These are phyloP conservation scores for Dissostichus mawsoni DNA, from an alignment of 2,113 vertebrate species.

Conservation along the genomic window DNA sequence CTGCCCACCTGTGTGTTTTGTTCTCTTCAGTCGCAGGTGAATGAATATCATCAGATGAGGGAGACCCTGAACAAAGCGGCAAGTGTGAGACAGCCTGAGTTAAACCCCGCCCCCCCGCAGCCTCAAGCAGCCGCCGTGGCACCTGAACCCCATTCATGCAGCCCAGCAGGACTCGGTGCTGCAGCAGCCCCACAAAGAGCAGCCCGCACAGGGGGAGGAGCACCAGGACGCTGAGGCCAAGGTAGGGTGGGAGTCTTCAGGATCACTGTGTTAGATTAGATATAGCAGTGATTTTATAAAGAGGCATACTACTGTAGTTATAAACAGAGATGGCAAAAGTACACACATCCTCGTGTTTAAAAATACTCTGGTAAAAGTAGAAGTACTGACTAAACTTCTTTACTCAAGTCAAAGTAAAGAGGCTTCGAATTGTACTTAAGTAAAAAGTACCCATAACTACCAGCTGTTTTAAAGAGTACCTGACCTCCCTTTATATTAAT, in stretches of 20 bases:
- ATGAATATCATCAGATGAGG: slow-evolving; percentile 92
- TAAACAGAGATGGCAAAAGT: too few relatives aligned
- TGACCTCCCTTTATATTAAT: too few relatives aligned
- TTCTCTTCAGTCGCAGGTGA: slow-evolving; percentile 88
- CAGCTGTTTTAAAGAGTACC: too few relatives aligned
- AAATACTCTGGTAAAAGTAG: too few relatives aligned
- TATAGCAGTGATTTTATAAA: too few relatives aligned
- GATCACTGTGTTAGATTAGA: not conserved
- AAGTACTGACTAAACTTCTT: too few relatives aligned
- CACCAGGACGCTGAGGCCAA: slow-evolving; percentile 40
- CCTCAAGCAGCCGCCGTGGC: not conserved
- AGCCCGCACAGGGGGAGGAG: slow-evolving; percentile 14
- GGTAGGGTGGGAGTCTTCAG: slow-evolving; percentile 53
- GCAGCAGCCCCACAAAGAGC: slow-evolving; percentile 4
- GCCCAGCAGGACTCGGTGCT: not conserved
- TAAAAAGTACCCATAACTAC: too few relatives aligned
- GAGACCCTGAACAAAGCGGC: slow-evolving; percentile 88
- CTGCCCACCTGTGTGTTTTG: not conserved
- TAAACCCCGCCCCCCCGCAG: slow-evolving; percentile 28
- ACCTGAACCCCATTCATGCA: slow-evolving; percentile 25
- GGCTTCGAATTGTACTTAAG: too few relatives aligned
- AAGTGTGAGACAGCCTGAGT: slow-evolving; percentile 78
- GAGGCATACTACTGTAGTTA: too few relatives aligned
- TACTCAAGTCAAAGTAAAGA: too few relatives aligned
- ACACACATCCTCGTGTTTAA: too few relatives aligned